Evolutionary conservation across 2,797 vertebrate species (phyloP), one percentile per base, ranked within the genome.

Genomic region (Spea hammondii): DNA sequence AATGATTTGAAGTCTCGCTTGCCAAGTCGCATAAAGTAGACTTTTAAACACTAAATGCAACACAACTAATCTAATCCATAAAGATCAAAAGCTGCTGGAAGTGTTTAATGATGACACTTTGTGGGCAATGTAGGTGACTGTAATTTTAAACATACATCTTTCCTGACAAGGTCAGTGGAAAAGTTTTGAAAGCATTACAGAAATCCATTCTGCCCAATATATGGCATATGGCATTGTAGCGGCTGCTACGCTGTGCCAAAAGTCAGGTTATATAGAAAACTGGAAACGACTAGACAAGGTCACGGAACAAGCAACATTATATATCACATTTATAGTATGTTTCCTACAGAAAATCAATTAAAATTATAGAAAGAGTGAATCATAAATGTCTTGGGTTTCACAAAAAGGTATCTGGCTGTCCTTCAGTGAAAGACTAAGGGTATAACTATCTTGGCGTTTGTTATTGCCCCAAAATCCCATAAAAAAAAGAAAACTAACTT

Each of bases 121-220:
- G 69, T 72, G 74, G 70, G 74, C 69, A 72, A 48, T 54, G 55
- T 54, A 73, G 74, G 79, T 81, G 79, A 72, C 65, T 77, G 65
- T 76, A 77, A 69, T 82, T 77, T 77, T 79, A 70, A 48, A 64
- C 79, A 77, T 82, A 82, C 55, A 82, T 82, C 79, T 82, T 68
- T 32, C 65, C n/a, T 72, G 74, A 77, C 74, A 82, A 82, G 79
- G 75, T 77, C 79, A 72, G 54, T 48, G 59, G 69, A 82, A 73
- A 81, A 77, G 70, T 82, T 82, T 82, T 77, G 74, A 77, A 77
- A 77, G 75, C 74, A 68, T 82, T 73, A 82, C 46, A 69, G 75
- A 82, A 82, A 82, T 82, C 62, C 65, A 82, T 82, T 82, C 77
- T 82, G 70, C 55, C 79, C 79, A 82, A 77, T 82, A 77, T 82